Base-by-base conservation (phyloP, 2,888 invertebrate species). In the Pocota personata region DNA sequence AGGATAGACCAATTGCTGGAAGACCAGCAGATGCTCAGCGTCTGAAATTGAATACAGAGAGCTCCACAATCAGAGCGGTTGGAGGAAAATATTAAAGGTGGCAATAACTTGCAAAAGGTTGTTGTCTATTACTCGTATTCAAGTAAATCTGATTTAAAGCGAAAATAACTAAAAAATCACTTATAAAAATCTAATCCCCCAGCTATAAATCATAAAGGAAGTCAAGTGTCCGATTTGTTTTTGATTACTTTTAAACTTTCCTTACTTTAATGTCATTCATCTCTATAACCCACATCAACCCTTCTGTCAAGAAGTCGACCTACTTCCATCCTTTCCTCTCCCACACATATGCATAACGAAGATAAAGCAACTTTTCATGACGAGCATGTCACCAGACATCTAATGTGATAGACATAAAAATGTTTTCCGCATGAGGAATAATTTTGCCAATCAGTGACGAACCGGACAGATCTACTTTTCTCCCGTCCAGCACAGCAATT, bases 401-500 rank as follows among this genome's bases (percentile, higher is more conserved):
- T 40, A 12, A 48, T 50, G 14, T 40, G 27, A 37, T 37, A 24
- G 14, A 19, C 16, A 24, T 46, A 30, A 55, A 71, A 55, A 40
- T 46, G 21, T 24, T 69, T 77, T 67, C 50, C 19, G 27, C 40
- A 27, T 35, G 37, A 48, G 40, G 27, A 35, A n/a, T 32, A 72
- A 64, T 52, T 52, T 58, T 10, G 24, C 50, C 43, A 76, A 76
- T 69, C 60, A 60, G 32, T 50, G 10, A 24, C 16, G 35, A 35
- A 64, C 52, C 30, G 37, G 50, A 21, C 5, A n/a, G 21, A 37
- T 27, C 50, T 43, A 52, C 37, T 52, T 37, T 37, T 19, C 27
- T 12, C 32, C 16, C 32, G 14, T 7, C 19, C 32, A 14, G 67
- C 35, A 57, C 14, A 58, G 24, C 48, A 79, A 79, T 79, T 73